Conservation (phyloP, 2,113 vertebrate genomes). For the Calyptommatus sinebrachiatus region DNA sequence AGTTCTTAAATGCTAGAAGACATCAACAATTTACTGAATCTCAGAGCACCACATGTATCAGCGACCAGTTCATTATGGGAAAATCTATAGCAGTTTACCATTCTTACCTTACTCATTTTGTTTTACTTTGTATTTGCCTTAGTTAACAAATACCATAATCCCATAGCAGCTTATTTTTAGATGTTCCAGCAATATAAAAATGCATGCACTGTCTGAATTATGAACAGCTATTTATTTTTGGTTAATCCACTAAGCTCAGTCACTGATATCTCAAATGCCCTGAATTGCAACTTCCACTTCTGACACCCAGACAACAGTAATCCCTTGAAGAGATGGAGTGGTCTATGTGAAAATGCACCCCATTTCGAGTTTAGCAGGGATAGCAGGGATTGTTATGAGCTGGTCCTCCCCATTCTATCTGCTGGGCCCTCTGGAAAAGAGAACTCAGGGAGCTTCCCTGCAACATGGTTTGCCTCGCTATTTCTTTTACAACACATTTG, state of each 20-base stretch:
- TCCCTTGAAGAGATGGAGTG: background rate
- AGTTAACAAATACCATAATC: background rate
- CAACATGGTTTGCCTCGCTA: too few species aligned
- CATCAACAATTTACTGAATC: conserved; percentile 1
- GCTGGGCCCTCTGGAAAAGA: too few species aligned
- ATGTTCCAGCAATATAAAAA: background rate
- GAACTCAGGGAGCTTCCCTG: too few species aligned
- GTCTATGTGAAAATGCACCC: background rate
- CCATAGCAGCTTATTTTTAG: background rate
- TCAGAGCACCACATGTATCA: background rate
- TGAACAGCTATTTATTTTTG: background rate
- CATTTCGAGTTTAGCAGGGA: background rate
- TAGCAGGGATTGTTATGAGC: too few species aligned
- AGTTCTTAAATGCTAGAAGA: conserved; percentile 7
- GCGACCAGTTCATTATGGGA: conserved; percentile 5
- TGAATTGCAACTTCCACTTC: background rate
- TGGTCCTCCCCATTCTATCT: too few species aligned
- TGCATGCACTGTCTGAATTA: background rate
- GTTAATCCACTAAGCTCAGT: background rate
- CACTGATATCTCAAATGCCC: background rate
- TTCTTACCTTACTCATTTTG: background rate
- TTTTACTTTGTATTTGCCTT: background rate
- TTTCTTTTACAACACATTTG: too few species aligned
- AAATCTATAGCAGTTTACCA: conserved; percentile 3
- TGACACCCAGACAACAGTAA: background rate